These are phyloP conservation scores for Anticlea derivata DNA, from an alignment of 2,888 invertebrate species.

Conservation along the genomic window DNA sequence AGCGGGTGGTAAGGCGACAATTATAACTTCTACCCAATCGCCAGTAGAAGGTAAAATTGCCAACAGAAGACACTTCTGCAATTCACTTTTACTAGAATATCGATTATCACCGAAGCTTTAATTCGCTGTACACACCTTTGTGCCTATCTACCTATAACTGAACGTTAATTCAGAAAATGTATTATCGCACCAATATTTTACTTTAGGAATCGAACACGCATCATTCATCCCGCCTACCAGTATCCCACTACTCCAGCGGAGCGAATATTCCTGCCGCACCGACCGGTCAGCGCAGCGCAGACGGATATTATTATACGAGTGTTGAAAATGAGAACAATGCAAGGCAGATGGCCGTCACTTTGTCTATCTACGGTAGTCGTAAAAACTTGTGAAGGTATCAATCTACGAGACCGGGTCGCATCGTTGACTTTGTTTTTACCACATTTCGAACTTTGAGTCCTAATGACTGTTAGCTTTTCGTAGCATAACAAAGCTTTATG, in stretches of 20 bases:
- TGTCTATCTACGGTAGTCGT: constrained; percentile 8
- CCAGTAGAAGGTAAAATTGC: constrained; percentile 18
- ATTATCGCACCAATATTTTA: neutral
- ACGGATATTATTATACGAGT: constrained; percentile 10
- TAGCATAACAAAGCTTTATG: neutral
- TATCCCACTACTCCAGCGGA: constrained; percentile 12
- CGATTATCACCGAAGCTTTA: too few species aligned
- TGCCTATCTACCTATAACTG: too few species aligned
- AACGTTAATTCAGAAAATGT: neutral
- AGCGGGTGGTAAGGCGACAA: constrained; percentile 29
- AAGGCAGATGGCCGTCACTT: constrained; percentile 11
- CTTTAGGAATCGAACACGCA: constrained; percentile 5
- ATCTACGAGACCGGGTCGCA: constrained; percentile 4
- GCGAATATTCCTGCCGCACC: constrained; percentile 6
- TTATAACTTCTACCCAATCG: neutral
- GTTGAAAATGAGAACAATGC: constrained; percentile 19
- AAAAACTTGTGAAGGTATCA: constrained; percentile 7
- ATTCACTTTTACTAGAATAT: neutral
- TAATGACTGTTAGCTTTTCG: neutral
- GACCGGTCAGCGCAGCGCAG: constrained; percentile 14
- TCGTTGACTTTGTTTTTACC: constrained; percentile 2
- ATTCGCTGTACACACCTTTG: too few species aligned
- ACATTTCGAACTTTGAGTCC: neutral
- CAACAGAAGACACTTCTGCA: constrained; percentile 1
- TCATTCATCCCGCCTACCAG: neutral